phyloP scores from a whole-genome alignment of 2,113 vertebrate species.

The Scopus umbretta region DNA sequence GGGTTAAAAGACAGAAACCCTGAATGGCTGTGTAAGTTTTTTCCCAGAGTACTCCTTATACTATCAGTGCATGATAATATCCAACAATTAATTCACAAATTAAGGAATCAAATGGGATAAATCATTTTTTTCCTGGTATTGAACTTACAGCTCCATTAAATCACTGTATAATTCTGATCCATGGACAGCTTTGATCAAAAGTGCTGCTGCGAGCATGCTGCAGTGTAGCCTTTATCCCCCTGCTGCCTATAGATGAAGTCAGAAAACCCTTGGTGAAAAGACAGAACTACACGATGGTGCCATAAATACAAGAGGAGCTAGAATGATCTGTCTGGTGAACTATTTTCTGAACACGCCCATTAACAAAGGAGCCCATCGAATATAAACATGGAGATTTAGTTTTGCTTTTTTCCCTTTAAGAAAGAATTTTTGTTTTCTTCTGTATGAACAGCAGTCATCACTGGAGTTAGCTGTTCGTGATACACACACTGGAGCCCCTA shows the following conservation, averaged over 20 bases:
- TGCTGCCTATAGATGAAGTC: not conserved
- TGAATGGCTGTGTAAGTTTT: not conserved
- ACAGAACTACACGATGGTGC: not conserved
- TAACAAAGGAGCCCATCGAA: not conserved
- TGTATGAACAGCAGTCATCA: not conserved
- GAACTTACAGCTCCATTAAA: not conserved
- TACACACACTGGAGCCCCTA: not conserved
- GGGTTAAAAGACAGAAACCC: not conserved
- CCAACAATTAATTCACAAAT: not conserved
- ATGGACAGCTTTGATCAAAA: not conserved
- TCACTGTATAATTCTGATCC: not conserved
- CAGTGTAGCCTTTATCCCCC: not conserved
- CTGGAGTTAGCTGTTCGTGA: not conserved
- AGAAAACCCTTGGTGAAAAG: not conserved
- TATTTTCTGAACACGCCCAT: not conserved
- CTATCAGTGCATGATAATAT: not conserved
- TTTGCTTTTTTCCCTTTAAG: not conserved
- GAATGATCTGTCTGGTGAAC: not conserved
- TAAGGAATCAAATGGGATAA: not conserved
- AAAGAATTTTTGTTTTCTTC: not conserved
- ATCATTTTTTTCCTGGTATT: not conserved
- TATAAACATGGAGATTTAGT: not conserved
- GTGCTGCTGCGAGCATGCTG: not conserved
- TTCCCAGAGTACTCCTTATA: not conserved
- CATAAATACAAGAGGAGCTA: not conserved